phyloP scores from a whole-genome alignment of 2,113 vertebrate species.

The Cinclus mexicanus region DNA sequence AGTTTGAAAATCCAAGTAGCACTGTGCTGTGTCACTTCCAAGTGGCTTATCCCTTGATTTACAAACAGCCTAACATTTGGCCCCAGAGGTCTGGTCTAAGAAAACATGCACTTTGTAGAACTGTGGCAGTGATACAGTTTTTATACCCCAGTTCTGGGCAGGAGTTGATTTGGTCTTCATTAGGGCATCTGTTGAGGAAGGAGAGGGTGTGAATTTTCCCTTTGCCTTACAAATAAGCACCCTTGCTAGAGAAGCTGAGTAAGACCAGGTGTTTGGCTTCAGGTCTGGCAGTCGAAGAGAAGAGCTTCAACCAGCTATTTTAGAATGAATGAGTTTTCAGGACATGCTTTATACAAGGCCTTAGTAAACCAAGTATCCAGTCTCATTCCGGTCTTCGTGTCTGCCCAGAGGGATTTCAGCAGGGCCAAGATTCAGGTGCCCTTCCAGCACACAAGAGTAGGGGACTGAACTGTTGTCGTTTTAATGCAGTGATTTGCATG shows the following conservation, averaged over 20 bases:
- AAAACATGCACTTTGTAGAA: not conserved
- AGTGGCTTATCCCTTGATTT: not conserved
- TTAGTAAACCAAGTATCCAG: not conserved
- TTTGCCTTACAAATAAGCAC: not conserved
- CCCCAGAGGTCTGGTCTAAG: not conserved
- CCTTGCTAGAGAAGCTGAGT: not conserved
- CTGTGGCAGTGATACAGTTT: not conserved
- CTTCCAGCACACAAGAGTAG: not conserved
- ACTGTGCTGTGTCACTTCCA: not conserved
- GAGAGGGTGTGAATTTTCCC: not conserved
- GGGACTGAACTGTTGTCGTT: not conserved
- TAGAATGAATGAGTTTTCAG: not conserved
- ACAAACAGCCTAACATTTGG: not conserved
- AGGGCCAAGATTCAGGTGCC: not conserved
- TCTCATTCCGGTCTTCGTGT: not conserved
- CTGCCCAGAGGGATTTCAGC: not conserved
- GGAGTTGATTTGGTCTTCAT: not conserved
- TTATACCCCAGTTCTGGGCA: not conserved
- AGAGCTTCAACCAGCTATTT: not conserved
- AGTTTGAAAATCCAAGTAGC: not conserved
- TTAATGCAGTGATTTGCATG: not conserved
- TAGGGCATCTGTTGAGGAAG: not conserved
- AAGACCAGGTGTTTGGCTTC: not conserved
- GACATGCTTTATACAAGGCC: not conserved
- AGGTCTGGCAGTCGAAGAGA: not conserved